Conservation (phyloP, 2,888 invertebrate species). For the Beris morrisii region DNA sequence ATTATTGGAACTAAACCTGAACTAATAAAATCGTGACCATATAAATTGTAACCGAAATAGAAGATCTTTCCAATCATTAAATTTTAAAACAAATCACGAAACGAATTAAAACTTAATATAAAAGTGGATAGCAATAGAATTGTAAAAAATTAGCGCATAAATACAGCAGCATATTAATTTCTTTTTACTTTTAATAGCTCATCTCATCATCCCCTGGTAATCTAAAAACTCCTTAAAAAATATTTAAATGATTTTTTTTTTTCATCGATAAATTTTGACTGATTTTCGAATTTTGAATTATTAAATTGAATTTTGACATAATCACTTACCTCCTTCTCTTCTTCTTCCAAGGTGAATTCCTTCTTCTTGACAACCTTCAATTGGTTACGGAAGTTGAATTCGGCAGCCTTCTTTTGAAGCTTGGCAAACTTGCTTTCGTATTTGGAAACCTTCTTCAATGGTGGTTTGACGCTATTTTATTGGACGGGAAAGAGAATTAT, state of each 20-base stretch:
- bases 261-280: too few species aligned
- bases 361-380: slow-evolving; percentile 99
- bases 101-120: background rate
- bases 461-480: slow-evolving; percentile 85
- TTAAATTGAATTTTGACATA: background rate
- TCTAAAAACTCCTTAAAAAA: background rate
- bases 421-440: slow-evolving; percentile 99
- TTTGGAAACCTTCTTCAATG: slow-evolving; percentile 99
- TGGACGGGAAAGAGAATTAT: slow-evolving; percentile 7
- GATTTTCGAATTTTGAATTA: too few species aligned
- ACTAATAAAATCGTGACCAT: background rate
- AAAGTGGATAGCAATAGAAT: background rate
- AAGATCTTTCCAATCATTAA: background rate
- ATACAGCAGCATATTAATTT: too few species aligned
- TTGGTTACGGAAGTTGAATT: slow-evolving; percentile 99
- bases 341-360: slow-evolving; percentile 98
- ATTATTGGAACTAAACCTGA: background rate
- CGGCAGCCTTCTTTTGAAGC: slow-evolving; percentile 95
- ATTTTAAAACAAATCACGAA: background rate
- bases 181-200: background rate
- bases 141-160: background rate
- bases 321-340: slow-evolving; percentile 87
- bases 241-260: too few species aligned
- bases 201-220: background rate
- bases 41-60: background rate